Conservation (phyloP, 2,888 invertebrate species). For the Pilophorus perplexus region DNA sequence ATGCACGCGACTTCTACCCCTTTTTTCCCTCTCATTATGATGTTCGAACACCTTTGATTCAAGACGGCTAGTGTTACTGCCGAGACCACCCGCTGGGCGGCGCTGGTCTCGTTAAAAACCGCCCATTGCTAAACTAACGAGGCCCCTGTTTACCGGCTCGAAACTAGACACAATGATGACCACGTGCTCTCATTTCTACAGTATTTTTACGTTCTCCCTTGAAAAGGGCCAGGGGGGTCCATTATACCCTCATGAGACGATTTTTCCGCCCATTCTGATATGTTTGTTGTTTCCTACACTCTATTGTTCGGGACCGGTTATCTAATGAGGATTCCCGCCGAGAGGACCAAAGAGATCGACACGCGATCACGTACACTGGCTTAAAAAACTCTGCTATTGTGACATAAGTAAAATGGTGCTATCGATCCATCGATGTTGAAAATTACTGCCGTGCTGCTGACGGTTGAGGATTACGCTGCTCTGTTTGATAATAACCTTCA, state of each 20-base stretch:
- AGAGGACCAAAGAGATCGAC: slow-evolving; percentile 4
- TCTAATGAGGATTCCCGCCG: slow-evolving; percentile 17
- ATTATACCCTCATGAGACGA: neutral
- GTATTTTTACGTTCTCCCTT: slow-evolving; percentile 3
- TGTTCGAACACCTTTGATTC: slow-evolving; percentile 12
- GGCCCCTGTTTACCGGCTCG: slow-evolving; percentile 15
- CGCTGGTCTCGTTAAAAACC: slow-evolving; percentile 24
- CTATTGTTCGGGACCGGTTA: neutral
- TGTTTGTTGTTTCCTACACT: slow-evolving; percentile 17
- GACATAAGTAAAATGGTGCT: too few relatives aligned
- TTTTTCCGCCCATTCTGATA: neutral
- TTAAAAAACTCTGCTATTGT: neutral
- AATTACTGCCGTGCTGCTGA: too few relatives aligned
- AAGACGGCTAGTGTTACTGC: slow-evolving; percentile 13
- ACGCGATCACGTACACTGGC: neutral
- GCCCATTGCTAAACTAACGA: slow-evolving; percentile 25
- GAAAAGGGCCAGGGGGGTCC: too few relatives aligned
- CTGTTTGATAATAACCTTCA: too few relatives aligned
- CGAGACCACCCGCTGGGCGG: slow-evolving; percentile 13
- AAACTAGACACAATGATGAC: slow-evolving; percentile 16
- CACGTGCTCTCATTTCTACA: slow-evolving; percentile 2
- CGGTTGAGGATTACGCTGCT: too few relatives aligned
- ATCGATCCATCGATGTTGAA: too few relatives aligned
- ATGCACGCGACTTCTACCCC: slow-evolving; percentile 9
- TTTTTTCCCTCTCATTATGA: slow-evolving; percentile 22